These are phyloP conservation scores for Telmatochromis bifrenatus DNA, from an alignment of 2,113 vertebrate species.

Conservation along the genomic window DNA sequence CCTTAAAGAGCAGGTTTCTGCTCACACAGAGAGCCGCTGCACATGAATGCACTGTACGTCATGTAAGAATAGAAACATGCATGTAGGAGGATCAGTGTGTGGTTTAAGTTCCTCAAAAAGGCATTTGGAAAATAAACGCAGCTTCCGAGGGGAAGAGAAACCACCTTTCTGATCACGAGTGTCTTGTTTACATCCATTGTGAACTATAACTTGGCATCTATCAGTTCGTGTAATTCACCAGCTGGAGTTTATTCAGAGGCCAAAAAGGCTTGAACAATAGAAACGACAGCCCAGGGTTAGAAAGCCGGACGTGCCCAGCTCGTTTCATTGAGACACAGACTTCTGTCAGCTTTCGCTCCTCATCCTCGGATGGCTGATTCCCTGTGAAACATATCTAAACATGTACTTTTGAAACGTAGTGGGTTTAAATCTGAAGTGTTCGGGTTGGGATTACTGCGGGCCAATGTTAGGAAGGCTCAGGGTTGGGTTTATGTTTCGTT, in stretches of 20 bases:
- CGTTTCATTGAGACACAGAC: not conserved
- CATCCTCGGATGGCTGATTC: not conserved
- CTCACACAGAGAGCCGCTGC: not conserved
- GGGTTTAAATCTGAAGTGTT: not conserved
- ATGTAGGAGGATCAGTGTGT: not conserved
- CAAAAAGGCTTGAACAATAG: not conserved
- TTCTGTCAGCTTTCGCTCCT: not conserved
- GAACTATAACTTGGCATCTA: not conserved
- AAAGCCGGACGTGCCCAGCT: not conserved
- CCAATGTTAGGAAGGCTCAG: not conserved
- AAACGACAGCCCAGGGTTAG: not conserved
- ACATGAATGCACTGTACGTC: not conserved
- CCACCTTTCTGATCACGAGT: not conserved
- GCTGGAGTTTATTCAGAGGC: not conserved
- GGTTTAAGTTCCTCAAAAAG: not conserved
- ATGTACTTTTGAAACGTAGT: not conserved
- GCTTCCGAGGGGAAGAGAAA: not conserved
- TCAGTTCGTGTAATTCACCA: not conserved
- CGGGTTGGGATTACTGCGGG: not conserved
- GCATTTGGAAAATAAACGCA: not conserved
- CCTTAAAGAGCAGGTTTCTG: constrained; percentile 38
- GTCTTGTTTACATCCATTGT: not conserved
- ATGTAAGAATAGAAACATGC: not conserved
- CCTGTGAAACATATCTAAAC: not conserved
- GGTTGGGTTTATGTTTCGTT: not conserved